A percentile compares a stretch with the other conserved stretches of the same genome.
phyloP scores from a whole-genome alignment of 2,797 vertebrate species.

The Acrocephalus scirpaceus region DNA sequence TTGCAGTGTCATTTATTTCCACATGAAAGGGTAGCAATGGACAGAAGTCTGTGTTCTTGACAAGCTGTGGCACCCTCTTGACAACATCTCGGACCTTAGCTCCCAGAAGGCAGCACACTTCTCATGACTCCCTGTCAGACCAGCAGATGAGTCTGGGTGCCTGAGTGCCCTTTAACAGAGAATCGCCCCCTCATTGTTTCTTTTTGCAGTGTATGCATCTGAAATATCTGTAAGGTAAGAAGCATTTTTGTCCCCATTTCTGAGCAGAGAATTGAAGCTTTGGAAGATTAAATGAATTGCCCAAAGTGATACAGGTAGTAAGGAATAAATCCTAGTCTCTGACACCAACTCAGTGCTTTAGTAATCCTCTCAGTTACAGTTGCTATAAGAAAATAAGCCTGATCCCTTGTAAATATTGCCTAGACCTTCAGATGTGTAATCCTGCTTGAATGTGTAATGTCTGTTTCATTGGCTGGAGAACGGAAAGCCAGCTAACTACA shows the following conservation, averaged over 20 bases:
- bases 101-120: neutral
- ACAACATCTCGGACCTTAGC: accelerated
- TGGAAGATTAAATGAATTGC: constrained; percentile 8
- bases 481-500: neutral
- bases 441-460: neutral
- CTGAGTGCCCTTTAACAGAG: neutral
- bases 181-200: neutral
- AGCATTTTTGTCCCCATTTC: neutral
- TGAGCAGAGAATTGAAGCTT: neutral
- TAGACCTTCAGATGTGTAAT: constrained; percentile 26
- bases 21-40: neutral
- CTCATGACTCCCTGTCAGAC: neutral
- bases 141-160: too few species aligned
- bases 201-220: neutral
- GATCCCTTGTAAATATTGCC: constrained; percentile 10
- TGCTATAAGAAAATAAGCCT: neutral
- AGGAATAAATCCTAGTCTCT: constrained; percentile 41
- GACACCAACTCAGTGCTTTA: constrained; percentile 1
- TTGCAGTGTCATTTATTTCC: neutral
- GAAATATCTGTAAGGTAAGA: neutral
- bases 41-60: neutral
- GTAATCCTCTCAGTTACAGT: constrained; percentile 44
- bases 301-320: neutral
- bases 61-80: neutral
- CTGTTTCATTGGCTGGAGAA: neutral